These are phyloP conservation scores for Aphelenchoides besseyi DNA, from an alignment of 1,140 invertebrate species.

Conservation along the genomic window DNA sequence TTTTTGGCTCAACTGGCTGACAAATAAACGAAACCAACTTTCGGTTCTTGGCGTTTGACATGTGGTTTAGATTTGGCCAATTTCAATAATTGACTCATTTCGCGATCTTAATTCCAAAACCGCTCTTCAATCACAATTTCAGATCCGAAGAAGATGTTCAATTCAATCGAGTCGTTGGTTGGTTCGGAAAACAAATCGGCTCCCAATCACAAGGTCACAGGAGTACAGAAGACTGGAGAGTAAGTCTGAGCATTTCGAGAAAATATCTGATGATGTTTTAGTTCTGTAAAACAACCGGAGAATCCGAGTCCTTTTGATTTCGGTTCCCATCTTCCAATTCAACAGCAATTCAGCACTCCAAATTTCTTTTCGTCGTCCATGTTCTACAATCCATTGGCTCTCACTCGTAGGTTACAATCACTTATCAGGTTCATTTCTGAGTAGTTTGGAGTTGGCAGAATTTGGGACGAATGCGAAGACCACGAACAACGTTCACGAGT, in stretches of 20 bases:
- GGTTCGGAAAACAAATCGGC: background rate
- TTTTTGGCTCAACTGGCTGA: no score
- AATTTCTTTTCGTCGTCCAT: conserved; percentile 18
- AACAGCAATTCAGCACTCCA: background rate
- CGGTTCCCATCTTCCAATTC: background rate
- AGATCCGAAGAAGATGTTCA: no score
- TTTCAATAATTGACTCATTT: no score
- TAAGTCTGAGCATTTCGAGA: background rate
- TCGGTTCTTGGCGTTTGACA: no score
- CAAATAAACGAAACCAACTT: no score
- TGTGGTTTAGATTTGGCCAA: no score
- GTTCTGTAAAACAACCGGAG: background rate
- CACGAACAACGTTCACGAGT: conserved; percentile 90
- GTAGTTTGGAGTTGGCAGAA: conserved; percentile 60
- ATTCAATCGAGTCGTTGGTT: background rate
- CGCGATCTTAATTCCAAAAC: no score
- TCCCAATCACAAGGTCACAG: background rate
- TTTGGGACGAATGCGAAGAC: conserved; percentile 83
- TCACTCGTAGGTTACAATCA: conserved; percentile 29
- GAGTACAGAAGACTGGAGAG: background rate
- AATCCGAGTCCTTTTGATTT: background rate
- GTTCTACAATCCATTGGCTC: conserved; percentile 37
- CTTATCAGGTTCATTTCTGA: background rate
- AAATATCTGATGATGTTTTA: background rate
- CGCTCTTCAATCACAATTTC: no score